Percentiles rank a stretch among this genome's conserved stretches.
Conservation (phyloP, 2,797 vertebrate genomes). For the Hipposideros larvatus region DNA sequence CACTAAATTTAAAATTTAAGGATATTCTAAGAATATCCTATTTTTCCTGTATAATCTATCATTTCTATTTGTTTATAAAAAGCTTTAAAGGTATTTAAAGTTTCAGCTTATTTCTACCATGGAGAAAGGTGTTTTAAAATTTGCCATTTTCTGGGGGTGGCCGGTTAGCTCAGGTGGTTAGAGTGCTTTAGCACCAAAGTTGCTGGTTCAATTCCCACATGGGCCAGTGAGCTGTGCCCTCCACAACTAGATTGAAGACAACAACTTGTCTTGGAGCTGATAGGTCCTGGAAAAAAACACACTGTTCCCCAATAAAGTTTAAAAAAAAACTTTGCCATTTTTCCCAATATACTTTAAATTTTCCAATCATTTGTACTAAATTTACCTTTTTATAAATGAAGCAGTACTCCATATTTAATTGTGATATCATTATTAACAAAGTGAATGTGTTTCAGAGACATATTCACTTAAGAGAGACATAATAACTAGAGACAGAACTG, state of each 20-base stretch:
- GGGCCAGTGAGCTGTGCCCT: no score
- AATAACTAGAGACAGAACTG: background rate
- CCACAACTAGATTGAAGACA: no score
- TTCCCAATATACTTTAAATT: background rate
- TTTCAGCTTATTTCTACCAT: background rate
- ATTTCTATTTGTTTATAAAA: background rate
- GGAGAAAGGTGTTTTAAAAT: background rate
- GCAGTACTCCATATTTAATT: background rate
- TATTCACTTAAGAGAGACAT: background rate
- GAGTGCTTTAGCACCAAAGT: no score
- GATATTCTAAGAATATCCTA: background rate
- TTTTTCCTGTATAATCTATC: background rate
- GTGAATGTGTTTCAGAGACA: background rate
- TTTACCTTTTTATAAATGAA: background rate
- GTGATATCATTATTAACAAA: background rate
- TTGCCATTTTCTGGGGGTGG: background rate
- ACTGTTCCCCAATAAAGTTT: no score
- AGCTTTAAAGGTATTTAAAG: background rate
- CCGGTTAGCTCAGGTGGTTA: no score
- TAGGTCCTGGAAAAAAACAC: no score
- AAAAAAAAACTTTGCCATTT: background rate
- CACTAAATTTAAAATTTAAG: background rate
- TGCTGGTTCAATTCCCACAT: no score
- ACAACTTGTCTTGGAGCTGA: no score
- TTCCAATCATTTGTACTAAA: background rate